Evolutionary conservation across 2,888 invertebrate species (phyloP).

Genomic region (Colletes collaris): DNA sequence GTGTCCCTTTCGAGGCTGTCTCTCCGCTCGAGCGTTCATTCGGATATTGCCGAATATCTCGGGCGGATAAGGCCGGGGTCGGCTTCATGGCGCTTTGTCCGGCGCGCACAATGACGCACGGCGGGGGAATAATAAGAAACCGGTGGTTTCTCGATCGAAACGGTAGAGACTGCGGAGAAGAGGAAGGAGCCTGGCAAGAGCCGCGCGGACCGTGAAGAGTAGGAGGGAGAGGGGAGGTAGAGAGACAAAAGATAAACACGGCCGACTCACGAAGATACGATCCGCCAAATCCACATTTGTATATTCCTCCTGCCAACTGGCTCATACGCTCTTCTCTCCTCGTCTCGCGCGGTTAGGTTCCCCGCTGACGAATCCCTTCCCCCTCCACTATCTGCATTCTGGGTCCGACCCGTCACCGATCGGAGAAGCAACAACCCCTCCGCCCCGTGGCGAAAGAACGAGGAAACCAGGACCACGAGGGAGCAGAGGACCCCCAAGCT

Average conservation of each 20-base stretch:
- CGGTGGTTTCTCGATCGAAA: slow-evolving; percentile 76
- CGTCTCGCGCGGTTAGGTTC: slow-evolving; percentile 3
- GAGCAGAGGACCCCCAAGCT: slow-evolving; percentile 4
- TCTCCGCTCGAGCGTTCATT: slow-evolving; percentile 71
- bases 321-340: slow-evolving; percentile 35
- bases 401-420: slow-evolving; percentile 46
- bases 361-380: slow-evolving; percentile 19
- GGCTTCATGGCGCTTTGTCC: slow-evolving; percentile 72
- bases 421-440: slow-evolving; percentile 9
- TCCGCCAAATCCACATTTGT: slow-evolving; percentile 78
- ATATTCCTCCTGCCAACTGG: slow-evolving; percentile 70
- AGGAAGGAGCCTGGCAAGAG: background rate
- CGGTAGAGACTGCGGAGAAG: slow-evolving; percentile 31
- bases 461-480: slow-evolving; percentile 8
- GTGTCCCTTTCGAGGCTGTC: slow-evolving; percentile 52
- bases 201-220: slow-evolving; percentile 9
- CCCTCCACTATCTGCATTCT: too few species aligned
- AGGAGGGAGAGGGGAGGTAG: slow-evolving; percentile 36
- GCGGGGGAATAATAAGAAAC: slow-evolving; percentile 75
- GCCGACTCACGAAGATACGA: slow-evolving; percentile 71
- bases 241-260: slow-evolving; percentile 78
- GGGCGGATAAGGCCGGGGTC: slow-evolving; percentile 67
- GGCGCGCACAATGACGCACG: slow-evolving; percentile 71
- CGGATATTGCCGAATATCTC: slow-evolving; percentile 77
- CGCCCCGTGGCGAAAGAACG: slow-evolving; percentile 6